Base-by-base conservation (phyloP, 2,113 vertebrate genomes). In the Heterochromis multidens region DNA sequence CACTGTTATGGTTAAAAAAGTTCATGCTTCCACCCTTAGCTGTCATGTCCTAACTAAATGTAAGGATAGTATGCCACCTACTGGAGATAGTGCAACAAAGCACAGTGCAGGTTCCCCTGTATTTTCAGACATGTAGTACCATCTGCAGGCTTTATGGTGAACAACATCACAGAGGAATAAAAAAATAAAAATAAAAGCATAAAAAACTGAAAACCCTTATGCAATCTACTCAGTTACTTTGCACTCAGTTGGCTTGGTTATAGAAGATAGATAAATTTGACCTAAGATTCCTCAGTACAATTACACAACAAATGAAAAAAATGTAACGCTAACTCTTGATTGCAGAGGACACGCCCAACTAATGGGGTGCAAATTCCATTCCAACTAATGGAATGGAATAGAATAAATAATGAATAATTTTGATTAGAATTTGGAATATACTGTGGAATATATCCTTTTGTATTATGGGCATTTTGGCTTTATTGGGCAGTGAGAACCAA, bases 1-100 rank as follows among this genome's bases (percentile, higher is more conserved):
- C 29, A 54, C 7, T 72, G 27, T 59, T n/a, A 52, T 56, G 12
- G 76, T 82, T 17, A 43, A 84, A 72, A 77, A 77, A 61, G 61
- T 79, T 79, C 2, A 3, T 61, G 60, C 40, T 77, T 43, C 67
- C n/a, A 37, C n/a, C 31, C 35, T 52, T 14, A 1, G 40, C 17
- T 65, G 13, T 43, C 11, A n/a, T 35, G 19, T 4, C 16, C n/a
- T 35, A 2, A 74, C 2, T 27, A 70, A 74, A 46, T 10, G 43
- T 88, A 14, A 81, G 60, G 60, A 25, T 12, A 87, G 82, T 37
- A 65, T 86, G 90, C 92, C 93, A 90, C 87, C 94, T 92, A 6
- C 86, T 87, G 91, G 91, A 82, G 7, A 1, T 27, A 27, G 19
- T 6, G 19, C 12, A 81, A 13, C 7, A 43, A 13, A 57, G 63